Conservation (phyloP, 2,113 vertebrate species). For the Gavia stellata region DNA sequence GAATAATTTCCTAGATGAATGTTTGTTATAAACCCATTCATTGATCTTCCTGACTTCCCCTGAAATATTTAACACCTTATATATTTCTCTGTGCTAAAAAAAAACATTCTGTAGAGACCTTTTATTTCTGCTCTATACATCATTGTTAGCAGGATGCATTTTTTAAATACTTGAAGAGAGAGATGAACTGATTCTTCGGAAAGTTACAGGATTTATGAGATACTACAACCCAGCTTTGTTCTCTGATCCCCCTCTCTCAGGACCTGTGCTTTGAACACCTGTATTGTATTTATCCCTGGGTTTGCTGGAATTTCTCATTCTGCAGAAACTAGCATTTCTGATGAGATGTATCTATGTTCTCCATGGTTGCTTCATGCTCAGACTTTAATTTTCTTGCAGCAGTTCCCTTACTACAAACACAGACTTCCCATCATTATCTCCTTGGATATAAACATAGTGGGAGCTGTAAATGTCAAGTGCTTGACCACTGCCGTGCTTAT, state of each 20-base stretch:
- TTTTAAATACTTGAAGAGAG: conserved; percentile 27
- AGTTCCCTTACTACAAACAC: neutral
- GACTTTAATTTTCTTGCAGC: neutral
- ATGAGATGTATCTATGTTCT: neutral
- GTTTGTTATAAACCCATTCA: conserved; percentile 53
- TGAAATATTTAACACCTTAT: conserved; percentile 54
- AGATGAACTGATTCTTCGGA: conserved; percentile 39
- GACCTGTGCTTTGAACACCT: conserved; percentile 4
- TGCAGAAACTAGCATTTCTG: neutral
- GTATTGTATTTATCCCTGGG: conserved; percentile 1
- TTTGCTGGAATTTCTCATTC: conserved; percentile 22
- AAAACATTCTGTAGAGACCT: neutral
- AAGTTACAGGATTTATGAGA: conserved; percentile 37
- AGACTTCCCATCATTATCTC: neutral
- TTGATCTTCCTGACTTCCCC: conserved; percentile 35
- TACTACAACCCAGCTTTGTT: neutral
- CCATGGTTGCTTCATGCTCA: neutral
- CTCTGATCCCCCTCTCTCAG: neutral
- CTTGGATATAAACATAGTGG: neutral
- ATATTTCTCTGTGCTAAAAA: conserved; percentile 26
- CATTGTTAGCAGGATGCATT: conserved; percentile 23
- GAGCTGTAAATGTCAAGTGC: neutral
- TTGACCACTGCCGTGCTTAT: neutral
- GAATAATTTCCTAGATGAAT: conserved; percentile 43
- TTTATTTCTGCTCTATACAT: conserved; percentile 27